These are phyloP conservation scores for Antheraea pernyi DNA, from an alignment of 1,140 invertebrate genomes.

Conservation along the genomic window DNA sequence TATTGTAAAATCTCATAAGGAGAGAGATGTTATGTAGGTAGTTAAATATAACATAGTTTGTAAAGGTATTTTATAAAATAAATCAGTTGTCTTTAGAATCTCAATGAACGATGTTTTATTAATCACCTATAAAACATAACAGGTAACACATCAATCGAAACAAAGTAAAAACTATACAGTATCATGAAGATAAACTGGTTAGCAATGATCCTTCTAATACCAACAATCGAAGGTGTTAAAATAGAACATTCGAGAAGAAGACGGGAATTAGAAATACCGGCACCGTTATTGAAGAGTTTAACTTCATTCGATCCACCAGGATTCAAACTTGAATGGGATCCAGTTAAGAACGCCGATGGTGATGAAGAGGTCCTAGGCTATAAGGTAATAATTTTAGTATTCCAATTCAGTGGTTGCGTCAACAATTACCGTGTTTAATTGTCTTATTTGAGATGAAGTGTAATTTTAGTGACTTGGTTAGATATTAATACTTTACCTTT, in stretches of 20 bases:
- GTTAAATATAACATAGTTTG: no score
- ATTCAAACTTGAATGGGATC: conserved; percentile 3
- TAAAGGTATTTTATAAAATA: no score
- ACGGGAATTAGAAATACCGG: background rate
- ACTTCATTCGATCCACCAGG: background rate
- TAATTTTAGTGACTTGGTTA: no score
- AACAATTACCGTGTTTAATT: no score
- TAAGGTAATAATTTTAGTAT: background rate
- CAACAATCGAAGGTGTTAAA: background rate
- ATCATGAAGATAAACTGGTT: background rate
- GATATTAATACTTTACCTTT: no score
- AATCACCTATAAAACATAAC: no score
- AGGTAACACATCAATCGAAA: background rate
- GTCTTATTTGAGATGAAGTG: no score
- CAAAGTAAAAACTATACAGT: background rate
- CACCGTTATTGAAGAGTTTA: background rate
- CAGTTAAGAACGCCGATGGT: background rate
- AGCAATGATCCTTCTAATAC: background rate
- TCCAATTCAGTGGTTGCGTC: no score
- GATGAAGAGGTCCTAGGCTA: background rate
- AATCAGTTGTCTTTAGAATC: no score
- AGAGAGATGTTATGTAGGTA: no score
- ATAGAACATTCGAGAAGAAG: background rate
- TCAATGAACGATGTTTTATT: no score
- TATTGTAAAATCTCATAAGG: no score